phyloP scores from a whole-genome alignment of 2,888 invertebrate species.

The Erebia epiphron region DNA sequence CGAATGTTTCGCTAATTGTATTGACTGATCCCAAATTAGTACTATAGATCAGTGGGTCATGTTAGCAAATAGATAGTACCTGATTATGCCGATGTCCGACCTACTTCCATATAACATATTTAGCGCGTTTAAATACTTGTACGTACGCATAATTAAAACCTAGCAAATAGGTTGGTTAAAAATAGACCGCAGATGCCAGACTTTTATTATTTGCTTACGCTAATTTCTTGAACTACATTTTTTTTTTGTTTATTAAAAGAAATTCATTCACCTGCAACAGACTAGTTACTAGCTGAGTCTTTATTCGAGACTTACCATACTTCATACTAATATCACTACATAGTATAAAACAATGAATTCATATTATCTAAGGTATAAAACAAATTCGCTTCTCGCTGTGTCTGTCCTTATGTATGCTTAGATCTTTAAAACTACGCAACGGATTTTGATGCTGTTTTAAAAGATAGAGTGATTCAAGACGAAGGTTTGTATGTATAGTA shows the following conservation, averaged over 20 bases:
- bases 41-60: background rate
- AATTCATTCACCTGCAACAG: background rate
- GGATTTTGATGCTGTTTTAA: too few species aligned
- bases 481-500: too few species aligned
- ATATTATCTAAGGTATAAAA: too few species aligned
- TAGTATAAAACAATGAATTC: too few species aligned
- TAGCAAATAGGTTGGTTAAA: conserved; percentile 55
- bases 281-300: too few species aligned
- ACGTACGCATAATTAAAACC: conserved; percentile 53
- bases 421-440: too few species aligned
- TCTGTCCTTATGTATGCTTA: too few species aligned
- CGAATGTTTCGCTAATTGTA: background rate
- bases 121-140: conserved; percentile 53
- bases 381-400: too few species aligned
- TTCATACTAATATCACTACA: too few species aligned
- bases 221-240: conserved; percentile 29
- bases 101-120: conserved; percentile 48
- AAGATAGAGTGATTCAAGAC: too few species aligned
- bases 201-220: conserved; percentile 35
- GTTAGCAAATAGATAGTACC: conserved; percentile 23
- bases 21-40: conserved; percentile 6
- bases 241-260: background rate
- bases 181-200: conserved; percentile 46
- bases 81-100: conserved; percentile 56
- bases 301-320: too few species aligned